phyloP scores from a whole-genome alignment of 2,113 vertebrate genomes.

The Tyto alba region DNA sequence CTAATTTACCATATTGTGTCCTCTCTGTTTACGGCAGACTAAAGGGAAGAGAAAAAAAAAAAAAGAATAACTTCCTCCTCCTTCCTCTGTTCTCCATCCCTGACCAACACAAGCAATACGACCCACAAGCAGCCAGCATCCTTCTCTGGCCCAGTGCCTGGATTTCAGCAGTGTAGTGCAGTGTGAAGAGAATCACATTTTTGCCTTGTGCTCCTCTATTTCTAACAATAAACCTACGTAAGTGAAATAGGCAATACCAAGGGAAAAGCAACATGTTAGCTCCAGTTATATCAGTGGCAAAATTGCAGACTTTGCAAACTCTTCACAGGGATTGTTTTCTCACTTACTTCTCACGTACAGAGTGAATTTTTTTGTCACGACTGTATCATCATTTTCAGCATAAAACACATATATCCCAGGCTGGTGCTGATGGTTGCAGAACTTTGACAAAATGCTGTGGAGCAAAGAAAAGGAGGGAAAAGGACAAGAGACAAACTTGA shows the following conservation, averaged over 20 bases:
- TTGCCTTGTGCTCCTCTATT: neutral
- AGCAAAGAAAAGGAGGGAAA: conserved; percentile 26
- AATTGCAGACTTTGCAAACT: neutral
- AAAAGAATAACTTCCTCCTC: neutral
- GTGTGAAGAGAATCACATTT: neutral
- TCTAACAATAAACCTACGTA: neutral
- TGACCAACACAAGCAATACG: neutral
- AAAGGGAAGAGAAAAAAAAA: neutral
- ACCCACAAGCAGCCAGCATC: neutral
- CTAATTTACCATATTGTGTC: neutral
- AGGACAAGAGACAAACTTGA: neutral
- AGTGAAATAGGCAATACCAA: neutral
- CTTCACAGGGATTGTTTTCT: neutral
- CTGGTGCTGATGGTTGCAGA: conserved; percentile 72
- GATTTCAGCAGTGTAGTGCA: neutral
- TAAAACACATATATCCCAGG: conserved; percentile 84
- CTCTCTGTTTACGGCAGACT: neutral
- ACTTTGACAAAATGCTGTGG: conserved; percentile 72
- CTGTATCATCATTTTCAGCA: conserved; percentile 74
- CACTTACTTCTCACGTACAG: conserved; percentile 86
- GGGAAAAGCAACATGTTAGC: neutral
- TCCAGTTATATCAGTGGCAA: neutral
- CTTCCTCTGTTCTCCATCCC: neutral
- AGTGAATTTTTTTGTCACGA: conserved; percentile 72
- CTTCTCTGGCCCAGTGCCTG: neutral